Conservation (phyloP, 2,797 vertebrate genomes). For the Pyrocephalus nanus region DNA sequence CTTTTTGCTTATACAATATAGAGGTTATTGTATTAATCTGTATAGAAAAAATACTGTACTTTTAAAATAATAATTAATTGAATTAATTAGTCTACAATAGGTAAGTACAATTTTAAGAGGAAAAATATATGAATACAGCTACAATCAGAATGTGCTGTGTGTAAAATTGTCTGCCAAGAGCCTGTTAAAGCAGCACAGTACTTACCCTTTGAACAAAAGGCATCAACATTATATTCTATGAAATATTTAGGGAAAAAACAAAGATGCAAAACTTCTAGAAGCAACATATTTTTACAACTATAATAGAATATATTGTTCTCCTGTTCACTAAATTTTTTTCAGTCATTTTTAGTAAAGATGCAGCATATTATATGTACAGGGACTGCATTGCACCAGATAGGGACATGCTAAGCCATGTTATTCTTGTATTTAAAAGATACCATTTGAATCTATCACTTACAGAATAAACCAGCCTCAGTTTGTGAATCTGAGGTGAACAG, state of each 20-base stretch:
- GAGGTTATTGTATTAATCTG: slow-evolving; percentile 56
- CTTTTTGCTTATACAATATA: slow-evolving; percentile 65
- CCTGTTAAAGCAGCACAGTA: slow-evolving; percentile 72
- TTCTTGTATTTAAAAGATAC: slow-evolving; percentile 59
- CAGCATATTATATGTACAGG: slow-evolving; percentile 71
- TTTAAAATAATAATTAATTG: slow-evolving; percentile 9
- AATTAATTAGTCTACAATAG: neutral
- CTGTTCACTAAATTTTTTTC: slow-evolving; percentile 64
- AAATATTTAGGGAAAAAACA: slow-evolving; percentile 62
- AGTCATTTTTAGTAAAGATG: slow-evolving; percentile 70
- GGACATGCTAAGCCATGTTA: slow-evolving; percentile 67
- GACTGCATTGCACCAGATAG: slow-evolving; percentile 73
- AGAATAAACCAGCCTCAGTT: slow-evolving; percentile 62
- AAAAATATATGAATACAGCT: neutral
- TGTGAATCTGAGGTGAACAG: slow-evolving; percentile 48
- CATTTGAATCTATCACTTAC: slow-evolving; percentile 55
- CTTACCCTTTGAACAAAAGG: slow-evolving; percentile 79
- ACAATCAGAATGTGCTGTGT: neutral
- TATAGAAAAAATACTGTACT: slow-evolving; percentile 54
- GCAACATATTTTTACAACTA: slow-evolving; percentile 25
- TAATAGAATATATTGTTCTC: slow-evolving; percentile 45
- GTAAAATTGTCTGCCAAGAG: slow-evolving; percentile 42
- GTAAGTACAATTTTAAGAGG: neutral
- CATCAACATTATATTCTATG: slow-evolving; percentile 66
- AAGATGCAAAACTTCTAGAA: slow-evolving; percentile 47